phyloP scores from a whole-genome alignment of 2,113 vertebrate genomes.

The Cryptomyrus ogoouensis region DNA sequence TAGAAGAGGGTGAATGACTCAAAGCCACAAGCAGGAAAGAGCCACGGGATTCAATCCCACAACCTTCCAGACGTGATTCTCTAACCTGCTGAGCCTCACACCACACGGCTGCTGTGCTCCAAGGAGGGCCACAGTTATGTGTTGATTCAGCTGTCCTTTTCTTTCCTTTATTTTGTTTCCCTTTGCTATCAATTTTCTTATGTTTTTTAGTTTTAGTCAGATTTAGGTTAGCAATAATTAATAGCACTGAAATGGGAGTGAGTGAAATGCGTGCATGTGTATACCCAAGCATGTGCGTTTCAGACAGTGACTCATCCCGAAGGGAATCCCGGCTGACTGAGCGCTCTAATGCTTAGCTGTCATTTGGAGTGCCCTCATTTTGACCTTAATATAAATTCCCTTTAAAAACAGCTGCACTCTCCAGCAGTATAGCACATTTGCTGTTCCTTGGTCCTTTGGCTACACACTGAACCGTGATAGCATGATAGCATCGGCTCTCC shows the following conservation, averaged over 20 bases:
- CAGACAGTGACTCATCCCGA: conserved; percentile 64
- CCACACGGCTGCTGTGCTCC: not conserved
- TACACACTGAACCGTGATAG: not conserved
- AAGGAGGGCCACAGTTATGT: not conserved
- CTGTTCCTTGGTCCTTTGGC: not conserved
- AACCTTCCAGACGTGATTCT: not conserved
- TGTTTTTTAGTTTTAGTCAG: not conserved
- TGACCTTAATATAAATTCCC: not conserved
- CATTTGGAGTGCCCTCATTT: not conserved
- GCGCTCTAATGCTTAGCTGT: not conserved
- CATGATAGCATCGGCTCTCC: not conserved
- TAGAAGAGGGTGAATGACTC: not conserved
- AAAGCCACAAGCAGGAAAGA: not conserved
- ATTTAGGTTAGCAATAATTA: not conserved
- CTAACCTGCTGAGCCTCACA: not conserved
- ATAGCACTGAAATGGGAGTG: not conserved
- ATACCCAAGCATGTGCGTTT: conserved; percentile 23
- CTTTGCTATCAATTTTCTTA: not conserved
- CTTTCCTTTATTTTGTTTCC: not conserved
- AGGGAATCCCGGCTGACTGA: conserved; percentile 72
- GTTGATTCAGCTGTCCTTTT: not conserved
- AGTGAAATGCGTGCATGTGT: conserved; percentile 24
- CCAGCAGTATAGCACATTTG: not conserved
- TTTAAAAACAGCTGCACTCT: not conserved
- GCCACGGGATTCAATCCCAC: not conserved